Evolutionary conservation across 2,797 vertebrate species (phyloP), one percentile per base, ranked within the genome.

Genomic region (Cheirogaleus major): DNA sequence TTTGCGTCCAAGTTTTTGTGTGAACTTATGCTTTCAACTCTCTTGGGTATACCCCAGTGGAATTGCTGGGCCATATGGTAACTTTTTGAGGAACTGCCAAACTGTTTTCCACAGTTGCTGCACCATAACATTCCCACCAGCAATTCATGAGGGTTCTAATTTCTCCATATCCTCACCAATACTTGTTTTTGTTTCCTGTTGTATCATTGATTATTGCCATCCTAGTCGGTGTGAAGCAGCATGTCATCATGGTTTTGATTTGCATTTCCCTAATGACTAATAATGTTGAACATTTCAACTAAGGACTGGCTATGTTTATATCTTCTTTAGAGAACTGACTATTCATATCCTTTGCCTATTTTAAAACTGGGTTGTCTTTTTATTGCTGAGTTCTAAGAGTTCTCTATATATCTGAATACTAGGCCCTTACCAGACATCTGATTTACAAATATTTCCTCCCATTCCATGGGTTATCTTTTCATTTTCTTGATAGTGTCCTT

Each of bases 361-460:
- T 89, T 94, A 67, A 22, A 82, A 82, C 2, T 73, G 22, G 35
- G 23, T 89, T 18, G 43, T 61, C 61, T 91, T 79, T 91, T 96
- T 82, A 76, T 86, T 85, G 11, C 67, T 92, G 45, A 88, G 41
- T 76, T 95, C 32, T 69, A 92, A 82, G 69, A 82, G 59, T 72
- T 91, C 59, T 93, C 83, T 25, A 87, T 59, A 65, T 52, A 55
- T 84, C 79, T 76, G 15, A 45, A 43, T 48, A 84, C 23, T 43
- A 70, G 65, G 90, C 20, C 11, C 38, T 93, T 73, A 72, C 32
- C 12, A 85, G 48, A 82, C 35, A 89, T 2, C 83, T 12, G 65
- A 92, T 79, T 94, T 83, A 83, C 22, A 94, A 78, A 81, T 48
- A 80, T 85, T 69, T 88, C 88, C 20, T 61, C 25, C 70, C n/a